These are phyloP conservation scores for Tinea pellionella DNA, from an alignment of 2,888 invertebrate species.

Conservation along the genomic window DNA sequence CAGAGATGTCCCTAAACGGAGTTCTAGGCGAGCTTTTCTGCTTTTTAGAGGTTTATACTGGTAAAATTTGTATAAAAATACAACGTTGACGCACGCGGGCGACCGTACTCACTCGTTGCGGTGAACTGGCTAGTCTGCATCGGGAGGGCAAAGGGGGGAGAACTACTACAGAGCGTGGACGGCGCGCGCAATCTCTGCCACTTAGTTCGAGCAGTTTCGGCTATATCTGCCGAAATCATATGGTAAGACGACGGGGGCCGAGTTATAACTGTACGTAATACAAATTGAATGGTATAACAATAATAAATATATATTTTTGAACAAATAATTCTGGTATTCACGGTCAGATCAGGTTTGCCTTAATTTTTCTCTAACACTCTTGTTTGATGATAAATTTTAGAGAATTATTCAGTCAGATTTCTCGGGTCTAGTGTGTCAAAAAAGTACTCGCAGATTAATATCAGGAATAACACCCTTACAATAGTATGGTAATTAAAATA, in stretches of 20 bases:
- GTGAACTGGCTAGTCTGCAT: constrained; percentile 56
- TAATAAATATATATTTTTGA: too few species aligned
- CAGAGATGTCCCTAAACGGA: background rate
- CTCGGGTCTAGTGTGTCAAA: too few species aligned
- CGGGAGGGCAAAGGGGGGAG: constrained; percentile 38
- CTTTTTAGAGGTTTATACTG: background rate
- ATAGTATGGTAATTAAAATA: background rate
- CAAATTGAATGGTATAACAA: too few species aligned
- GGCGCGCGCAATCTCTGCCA: constrained; percentile 14
- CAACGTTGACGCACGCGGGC: constrained; percentile 40
- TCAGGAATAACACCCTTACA: background rate
- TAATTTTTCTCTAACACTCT: too few species aligned
- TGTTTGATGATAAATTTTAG: too few species aligned
- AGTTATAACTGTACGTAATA: background rate
- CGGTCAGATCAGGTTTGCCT: too few species aligned
- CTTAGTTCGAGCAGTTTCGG: constrained; percentile 37
- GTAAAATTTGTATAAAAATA: background rate
- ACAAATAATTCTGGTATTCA: too few species aligned
- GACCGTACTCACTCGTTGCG: constrained; percentile 64
- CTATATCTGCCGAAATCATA: constrained; percentile 24
- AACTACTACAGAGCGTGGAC: constrained; percentile 46
- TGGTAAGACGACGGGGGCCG: background rate
- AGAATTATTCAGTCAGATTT: too few species aligned
- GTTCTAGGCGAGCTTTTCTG: background rate
- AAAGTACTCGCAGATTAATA: background rate